Evolutionary conservation across 2,888 invertebrate species (phyloP), one percentile per base, ranked within the genome.

Genomic region (Lycia hirtaria): DNA sequence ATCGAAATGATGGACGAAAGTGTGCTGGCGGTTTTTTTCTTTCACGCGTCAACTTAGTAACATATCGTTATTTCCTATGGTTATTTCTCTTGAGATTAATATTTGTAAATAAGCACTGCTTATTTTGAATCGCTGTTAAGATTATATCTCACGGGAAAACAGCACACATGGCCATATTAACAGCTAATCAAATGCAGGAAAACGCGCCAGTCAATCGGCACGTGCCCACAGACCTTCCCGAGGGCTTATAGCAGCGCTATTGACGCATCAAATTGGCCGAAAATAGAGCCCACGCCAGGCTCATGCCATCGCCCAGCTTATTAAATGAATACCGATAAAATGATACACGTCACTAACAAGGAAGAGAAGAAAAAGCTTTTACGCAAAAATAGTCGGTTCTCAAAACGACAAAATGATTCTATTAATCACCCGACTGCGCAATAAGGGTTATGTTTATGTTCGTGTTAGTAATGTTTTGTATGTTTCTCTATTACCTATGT

Each of bases 221-320:
- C 51, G 43, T 51, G 51, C 43, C 33, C 12, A 12, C 7, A 19
- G 15, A 47, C 47, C 33, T 17, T 43, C 7, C 17, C 9, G 12
- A 10, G 22, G 33, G 33, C 43, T 43, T 43, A 43, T 33, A 17
- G 41, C 9, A 30, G n/a, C 41, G 37, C 14, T 43, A 41, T 51
- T 51, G 51, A 40, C 51, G 41, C 33, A 24, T 22, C 7, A 28
- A 50, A 50, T 22, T 30, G 22, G 32, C 14, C 41, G 15, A 15
- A 51, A 51, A 51, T 51, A 41, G 33, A 20, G n/a, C n/a, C 20
- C 33, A 33, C 4, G 30, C 22, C 22, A 28, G 30, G 28, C 33
- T 7, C 14, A 26, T 4, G 37, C 37, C 7, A 26, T 37, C 28
- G 19, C 2, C 20, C 12, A 2, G 12, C 10, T 40, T 9, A 3